phyloP scores from a whole-genome alignment of 2,888 invertebrate genomes.

The Hyposoter didymator region DNA sequence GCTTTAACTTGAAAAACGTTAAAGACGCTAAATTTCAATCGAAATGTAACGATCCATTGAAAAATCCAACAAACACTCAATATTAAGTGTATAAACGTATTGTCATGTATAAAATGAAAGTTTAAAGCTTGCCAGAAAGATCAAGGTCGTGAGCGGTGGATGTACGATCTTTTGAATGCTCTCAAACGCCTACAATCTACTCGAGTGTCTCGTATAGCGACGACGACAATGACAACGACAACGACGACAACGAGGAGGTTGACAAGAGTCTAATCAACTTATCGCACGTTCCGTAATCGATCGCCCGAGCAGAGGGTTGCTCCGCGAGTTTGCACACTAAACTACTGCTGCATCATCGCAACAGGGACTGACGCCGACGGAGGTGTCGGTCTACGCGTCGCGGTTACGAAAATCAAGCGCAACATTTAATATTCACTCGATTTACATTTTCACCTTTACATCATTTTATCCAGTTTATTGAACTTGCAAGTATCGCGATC shows the following conservation, averaged over 20 bases:
- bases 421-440: neutral
- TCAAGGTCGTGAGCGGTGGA: conserved; percentile 33
- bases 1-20: too few relatives aligned
- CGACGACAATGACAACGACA: conserved; percentile 34
- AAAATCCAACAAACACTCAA: neutral
- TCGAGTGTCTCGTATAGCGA: conserved; percentile 24
- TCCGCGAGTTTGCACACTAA: conserved; percentile 41
- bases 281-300: conserved; percentile 65
- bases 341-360: conserved; percentile 36
- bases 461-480: neutral
- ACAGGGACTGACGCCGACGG: neutral
- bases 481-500: neutral
- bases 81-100: neutral
- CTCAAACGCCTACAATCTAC: conserved; percentile 33
- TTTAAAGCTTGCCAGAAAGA: conserved; percentile 20
- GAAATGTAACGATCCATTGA: neutral
- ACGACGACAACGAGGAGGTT: conserved; percentile 39
- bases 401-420: conserved; percentile 13
- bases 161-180: conserved; percentile 31
- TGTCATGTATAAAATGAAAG: neutral
- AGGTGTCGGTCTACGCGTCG: conserved; percentile 12
- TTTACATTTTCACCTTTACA: neutral
- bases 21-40: neutral
- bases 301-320: conserved; percentile 53
- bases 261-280: conserved; percentile 68